Conservation (phyloP, 2,888 invertebrate genomes). For the Thecophora atra region DNA sequence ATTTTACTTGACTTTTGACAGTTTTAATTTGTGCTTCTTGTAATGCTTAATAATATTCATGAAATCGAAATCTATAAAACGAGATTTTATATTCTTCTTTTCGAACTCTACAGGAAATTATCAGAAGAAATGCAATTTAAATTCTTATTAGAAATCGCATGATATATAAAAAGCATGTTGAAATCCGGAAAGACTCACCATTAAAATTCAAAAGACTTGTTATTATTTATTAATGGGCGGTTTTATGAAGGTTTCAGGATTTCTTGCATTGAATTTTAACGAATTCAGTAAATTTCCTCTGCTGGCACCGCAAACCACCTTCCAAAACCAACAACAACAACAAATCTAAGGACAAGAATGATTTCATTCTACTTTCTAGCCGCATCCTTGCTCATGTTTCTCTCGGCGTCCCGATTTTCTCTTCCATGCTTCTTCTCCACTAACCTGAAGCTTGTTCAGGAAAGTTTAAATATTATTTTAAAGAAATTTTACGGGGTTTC, state of each 20-base stretch:
- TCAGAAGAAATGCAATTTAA: no score
- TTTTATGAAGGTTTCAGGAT: no score
- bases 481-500: no score
- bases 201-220: no score
- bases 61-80: neutral
- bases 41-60: neutral
- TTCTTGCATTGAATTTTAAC: neutral
- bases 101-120: no score
- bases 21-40: neutral
- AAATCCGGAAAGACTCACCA: no score
- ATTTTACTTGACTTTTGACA: neutral
- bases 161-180: no score
- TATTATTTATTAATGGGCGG: no score
- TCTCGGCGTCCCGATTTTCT: neutral
- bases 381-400: neutral
- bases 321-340: no score
- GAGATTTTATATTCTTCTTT: no score
- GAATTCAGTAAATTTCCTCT: neutral
- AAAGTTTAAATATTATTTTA: neutral
- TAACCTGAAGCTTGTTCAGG: neutral
- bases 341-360: neutral
- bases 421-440: neutral
- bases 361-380: neutral
- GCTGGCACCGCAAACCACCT: neutral
- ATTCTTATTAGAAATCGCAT: no score